Evolutionary conservation across 2,888 invertebrate genomes (phyloP).

Genomic region (Cacoxenus indagator): DNA sequence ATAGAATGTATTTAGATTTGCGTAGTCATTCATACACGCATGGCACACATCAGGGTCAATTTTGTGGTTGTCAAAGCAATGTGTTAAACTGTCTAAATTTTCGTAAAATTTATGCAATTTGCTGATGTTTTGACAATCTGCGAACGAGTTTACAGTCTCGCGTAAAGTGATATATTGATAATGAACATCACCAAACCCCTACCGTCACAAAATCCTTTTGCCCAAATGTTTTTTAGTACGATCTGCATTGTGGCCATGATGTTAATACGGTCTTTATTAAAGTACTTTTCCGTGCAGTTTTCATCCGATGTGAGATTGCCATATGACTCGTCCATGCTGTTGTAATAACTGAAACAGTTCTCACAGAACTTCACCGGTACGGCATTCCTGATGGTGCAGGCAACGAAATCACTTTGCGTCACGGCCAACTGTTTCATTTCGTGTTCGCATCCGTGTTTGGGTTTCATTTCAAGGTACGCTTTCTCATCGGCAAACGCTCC

Average conservation of each 20-base stretch:
- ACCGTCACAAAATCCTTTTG: conserved; percentile 59
- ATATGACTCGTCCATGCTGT: conserved; percentile 27
- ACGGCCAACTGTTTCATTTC: conserved; percentile 39
- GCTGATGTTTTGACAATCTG: no score
- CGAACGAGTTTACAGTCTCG: no score
- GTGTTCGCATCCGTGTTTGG: conserved; percentile 27
- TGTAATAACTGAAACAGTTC: conserved; percentile 27
- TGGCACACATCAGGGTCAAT: conserved; percentile 28
- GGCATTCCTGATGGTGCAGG: conserved; percentile 48
- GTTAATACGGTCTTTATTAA: conserved; percentile 60
- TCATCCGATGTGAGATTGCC: conserved; percentile 13
- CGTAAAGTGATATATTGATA: conserved; percentile 41
- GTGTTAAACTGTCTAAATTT: no score
- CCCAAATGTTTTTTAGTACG: conserved; percentile 52
- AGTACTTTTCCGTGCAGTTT: conserved; percentile 49
- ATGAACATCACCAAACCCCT: conserved; percentile 24
- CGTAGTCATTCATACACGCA: conserved; percentile 38
- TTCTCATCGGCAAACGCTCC: no score
- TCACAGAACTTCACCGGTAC: conserved; percentile 51
- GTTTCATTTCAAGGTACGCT: no score
- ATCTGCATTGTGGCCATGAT: conserved; percentile 50
- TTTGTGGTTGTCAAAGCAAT: no score
- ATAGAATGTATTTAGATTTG: conserved; percentile 52
- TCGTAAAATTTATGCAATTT: no score
- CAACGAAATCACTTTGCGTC: conserved; percentile 42